Evolutionary conservation across 2,113 vertebrate species (phyloP).

Genomic region (Microtus richardsoni): DNA sequence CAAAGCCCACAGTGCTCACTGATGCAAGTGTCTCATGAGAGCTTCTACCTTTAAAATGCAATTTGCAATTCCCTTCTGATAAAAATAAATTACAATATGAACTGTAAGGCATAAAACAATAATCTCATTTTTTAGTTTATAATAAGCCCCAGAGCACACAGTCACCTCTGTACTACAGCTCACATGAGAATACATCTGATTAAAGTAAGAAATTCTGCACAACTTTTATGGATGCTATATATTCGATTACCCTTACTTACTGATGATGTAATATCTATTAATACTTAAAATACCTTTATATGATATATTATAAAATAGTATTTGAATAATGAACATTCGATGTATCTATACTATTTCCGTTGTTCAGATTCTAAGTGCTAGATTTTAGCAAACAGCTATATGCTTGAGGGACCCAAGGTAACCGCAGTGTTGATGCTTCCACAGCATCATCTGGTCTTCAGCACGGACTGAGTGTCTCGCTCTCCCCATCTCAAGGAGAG

Average conservation of each 20-base stretch:
- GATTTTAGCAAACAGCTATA: not conserved
- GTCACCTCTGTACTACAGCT: conserved; percentile 14
- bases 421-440: not conserved
- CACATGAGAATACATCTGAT: not conserved
- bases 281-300: not conserved
- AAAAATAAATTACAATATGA: conserved; percentile 58
- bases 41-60: conserved; percentile 55
- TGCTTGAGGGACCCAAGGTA: not conserved
- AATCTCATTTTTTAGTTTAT: conserved; percentile 57
- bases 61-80: conserved; percentile 44
- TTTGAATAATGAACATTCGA: not conserved
- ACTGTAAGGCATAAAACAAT: conserved; percentile 21
- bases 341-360: not conserved
- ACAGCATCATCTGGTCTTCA: not conserved
- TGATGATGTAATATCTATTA: not conserved
- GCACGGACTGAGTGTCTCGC: not conserved
- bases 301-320: not conserved
- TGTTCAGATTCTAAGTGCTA: not conserved
- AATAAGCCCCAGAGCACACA: conserved; percentile 32
- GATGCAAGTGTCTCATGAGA: conserved; percentile 48
- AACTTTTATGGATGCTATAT: not conserved
- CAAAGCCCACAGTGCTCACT: conserved; percentile 28
- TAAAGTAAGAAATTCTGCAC: conserved; percentile 6
- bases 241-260: not conserved
- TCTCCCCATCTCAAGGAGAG: not conserved